These are phyloP conservation scores for Uloborus plumipes DNA, from an alignment of 2,888 invertebrate genomes.

Conservation along the genomic window DNA sequence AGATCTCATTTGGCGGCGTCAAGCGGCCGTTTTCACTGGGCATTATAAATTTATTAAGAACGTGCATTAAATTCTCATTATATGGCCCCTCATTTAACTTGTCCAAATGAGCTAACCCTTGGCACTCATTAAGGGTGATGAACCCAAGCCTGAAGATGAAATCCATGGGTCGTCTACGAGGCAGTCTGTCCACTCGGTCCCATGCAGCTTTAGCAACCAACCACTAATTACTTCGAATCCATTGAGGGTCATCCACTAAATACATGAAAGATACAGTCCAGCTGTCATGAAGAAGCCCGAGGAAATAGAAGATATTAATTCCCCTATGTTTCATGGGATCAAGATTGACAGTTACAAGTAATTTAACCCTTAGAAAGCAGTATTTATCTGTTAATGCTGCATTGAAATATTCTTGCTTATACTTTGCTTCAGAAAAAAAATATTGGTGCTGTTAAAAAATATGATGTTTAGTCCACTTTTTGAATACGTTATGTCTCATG, in stretches of 20 bases:
- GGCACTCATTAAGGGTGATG: slow-evolving; percentile 59
- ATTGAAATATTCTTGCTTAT: too few relatives aligned
- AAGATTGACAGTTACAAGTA: too few relatives aligned
- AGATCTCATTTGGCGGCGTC: slow-evolving; percentile 41
- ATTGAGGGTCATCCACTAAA: slow-evolving; percentile 14
- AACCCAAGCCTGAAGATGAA: slow-evolving; percentile 35
- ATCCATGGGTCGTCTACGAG: slow-evolving; percentile 21
- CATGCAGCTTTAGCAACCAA: slow-evolving; percentile 26
- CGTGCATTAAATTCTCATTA: slow-evolving; percentile 61
- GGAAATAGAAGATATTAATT: neutral
- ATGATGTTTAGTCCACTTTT: too few relatives aligned
- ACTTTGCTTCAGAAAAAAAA: too few relatives aligned
- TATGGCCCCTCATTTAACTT: slow-evolving; percentile 55
- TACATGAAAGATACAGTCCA: slow-evolving; percentile 1
- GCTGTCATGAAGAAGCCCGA: neutral
- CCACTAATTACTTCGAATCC: slow-evolving; percentile 25
- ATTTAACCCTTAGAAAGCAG: too few relatives aligned
- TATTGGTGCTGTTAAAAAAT: too few relatives aligned
- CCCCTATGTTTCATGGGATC: neutral
- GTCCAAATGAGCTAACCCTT: slow-evolving; percentile 59
- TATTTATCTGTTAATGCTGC: too few relatives aligned
- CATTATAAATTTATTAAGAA: slow-evolving; percentile 58
- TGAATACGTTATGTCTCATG: too few relatives aligned
- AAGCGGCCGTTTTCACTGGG: slow-evolving; percentile 11
- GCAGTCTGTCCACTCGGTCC: slow-evolving; percentile 30